Evolutionary conservation across 1,140 invertebrate species (phyloP).

Genomic region (Orchesella cincta): DNA sequence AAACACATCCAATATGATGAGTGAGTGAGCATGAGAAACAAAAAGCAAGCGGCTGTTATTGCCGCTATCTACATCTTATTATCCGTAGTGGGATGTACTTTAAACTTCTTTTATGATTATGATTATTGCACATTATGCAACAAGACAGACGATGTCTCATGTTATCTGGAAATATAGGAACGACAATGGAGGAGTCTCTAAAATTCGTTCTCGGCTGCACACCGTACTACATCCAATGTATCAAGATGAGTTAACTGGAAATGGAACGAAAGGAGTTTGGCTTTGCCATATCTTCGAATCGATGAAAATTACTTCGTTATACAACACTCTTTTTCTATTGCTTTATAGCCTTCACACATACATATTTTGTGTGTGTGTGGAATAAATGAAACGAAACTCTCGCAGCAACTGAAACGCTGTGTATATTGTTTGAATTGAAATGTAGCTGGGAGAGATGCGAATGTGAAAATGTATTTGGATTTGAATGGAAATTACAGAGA

Average conservation of each 20-base stretch:
- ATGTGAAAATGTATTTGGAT: constrained; percentile 19
- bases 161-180: neutral
- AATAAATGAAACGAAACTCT: too few relatives aligned
- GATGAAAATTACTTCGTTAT: too few relatives aligned
- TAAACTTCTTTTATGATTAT: constrained; percentile 4
- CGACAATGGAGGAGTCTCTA: too few relatives aligned
- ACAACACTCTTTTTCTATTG: too few relatives aligned
- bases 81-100: neutral
- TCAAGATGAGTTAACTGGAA: too few relatives aligned
- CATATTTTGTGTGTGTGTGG: too few relatives aligned
- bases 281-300: too few relatives aligned
- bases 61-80: constrained; percentile 1
- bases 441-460: neutral
- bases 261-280: too few relatives aligned
- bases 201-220: too few relatives aligned
- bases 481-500: constrained; percentile 17
- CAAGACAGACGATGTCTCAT: neutral
- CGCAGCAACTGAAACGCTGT: too few relatives aligned
- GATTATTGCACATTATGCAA: constrained; percentile 22
- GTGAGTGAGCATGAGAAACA: neutral
- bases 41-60: neutral
- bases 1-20: constrained; percentile 1
- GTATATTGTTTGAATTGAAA: constrained; percentile 7
- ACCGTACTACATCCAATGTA: too few relatives aligned
- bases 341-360: too few relatives aligned